Evolutionary conservation across 2,113 vertebrate genomes (phyloP), one percentile per base, ranked within the genome.

Genomic region (Rhizomys pruinosus): DNA sequence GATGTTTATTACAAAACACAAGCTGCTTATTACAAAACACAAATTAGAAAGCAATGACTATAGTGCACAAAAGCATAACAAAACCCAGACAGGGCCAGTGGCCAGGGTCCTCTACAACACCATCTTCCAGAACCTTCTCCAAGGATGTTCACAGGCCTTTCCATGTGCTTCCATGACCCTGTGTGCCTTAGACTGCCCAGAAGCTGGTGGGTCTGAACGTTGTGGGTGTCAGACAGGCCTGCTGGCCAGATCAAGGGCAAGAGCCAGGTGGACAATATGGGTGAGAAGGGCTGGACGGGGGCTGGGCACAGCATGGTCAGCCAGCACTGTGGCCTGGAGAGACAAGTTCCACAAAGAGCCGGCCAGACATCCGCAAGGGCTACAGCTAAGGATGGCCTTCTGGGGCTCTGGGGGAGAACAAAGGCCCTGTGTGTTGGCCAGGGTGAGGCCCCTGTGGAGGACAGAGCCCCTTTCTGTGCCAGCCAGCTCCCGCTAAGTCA

Each of bases 381-480:
- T 64, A 90, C 77, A 39, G 77, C 64, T 68, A 23, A 15, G 5
- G 73, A 66, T 37, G 59, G 86, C 86, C 59, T 64, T 77, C 72
- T 10, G 32, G 23, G 44, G 22, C 44, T 66, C 32, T 44, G 37
- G 61, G 4, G 44, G 29, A 82, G 92, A 79, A 94, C 95, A 96
- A 95, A 89, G 93, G 78, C 82, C 27, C 88, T 94, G 78, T 94
- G 96, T 96, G 68, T 52, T 7, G 5, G 19, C 66, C 27, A 52
- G 84, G 84, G 63, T 39, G 0, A 2, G 59, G 92, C 39, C 59
- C 76, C 57, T 37, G 2, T 0, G 55, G 59, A 95, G 66, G 84
- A 91, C 94, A 95, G 94, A 95, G 94, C 55, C 44, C 87, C 89
- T 93, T 95, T 95, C 92, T 93, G 9, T 0, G 3, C 55, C 29